Conservation (phyloP, 2,797 vertebrate species). For the Vireo griseus region DNA sequence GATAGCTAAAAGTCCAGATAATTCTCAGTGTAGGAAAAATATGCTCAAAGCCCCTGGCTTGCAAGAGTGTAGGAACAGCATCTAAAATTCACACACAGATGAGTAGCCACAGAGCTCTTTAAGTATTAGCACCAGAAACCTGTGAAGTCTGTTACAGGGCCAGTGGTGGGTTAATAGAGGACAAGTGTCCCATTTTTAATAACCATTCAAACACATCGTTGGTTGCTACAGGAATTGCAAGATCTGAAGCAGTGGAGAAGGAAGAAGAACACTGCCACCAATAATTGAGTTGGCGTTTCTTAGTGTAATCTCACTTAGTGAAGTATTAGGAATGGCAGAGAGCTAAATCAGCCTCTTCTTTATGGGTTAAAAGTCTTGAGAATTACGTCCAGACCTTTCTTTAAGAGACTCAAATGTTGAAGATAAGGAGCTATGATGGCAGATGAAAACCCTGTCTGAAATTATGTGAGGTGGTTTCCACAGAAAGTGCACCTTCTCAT, state of each 20-base stretch:
- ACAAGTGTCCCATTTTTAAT: neutral
- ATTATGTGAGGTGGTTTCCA: neutral
- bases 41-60: neutral
- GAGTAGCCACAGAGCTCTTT: neutral
- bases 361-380: neutral
- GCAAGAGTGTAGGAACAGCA: neutral
- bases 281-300: neutral
- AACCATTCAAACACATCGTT: neutral
- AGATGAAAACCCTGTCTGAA: neutral
- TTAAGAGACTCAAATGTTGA: neutral
- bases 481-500: neutral
- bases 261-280: neutral
- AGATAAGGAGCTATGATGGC: neutral
- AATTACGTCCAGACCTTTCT: neutral
- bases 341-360: neutral
- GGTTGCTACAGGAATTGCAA: neutral
- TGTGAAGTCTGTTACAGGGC: neutral
- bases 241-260: neutral
- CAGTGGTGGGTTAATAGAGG: neutral
- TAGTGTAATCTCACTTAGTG: neutral
- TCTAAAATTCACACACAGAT: neutral
- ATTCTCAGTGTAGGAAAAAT: neutral
- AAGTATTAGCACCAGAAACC: neutral
- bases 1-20: neutral
- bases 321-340: neutral